Evolutionary conservation across 2,113 vertebrate species (phyloP), one percentile per base, ranked within the genome.

Genomic region (Piliocolobus tephrosceles): DNA sequence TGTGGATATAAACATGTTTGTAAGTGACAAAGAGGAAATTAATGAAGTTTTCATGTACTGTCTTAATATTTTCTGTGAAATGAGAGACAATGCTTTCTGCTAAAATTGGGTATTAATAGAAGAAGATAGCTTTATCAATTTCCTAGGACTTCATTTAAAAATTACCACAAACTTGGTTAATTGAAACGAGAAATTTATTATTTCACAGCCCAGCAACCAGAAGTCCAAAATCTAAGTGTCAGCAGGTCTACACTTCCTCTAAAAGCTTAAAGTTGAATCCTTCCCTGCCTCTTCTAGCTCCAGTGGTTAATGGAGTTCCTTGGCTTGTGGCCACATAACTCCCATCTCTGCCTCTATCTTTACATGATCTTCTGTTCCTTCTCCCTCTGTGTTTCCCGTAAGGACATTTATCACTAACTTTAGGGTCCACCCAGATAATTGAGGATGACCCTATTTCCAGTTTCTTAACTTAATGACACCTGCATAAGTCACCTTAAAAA

Each of bases 11-110:
- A 61, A 66, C 25, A 72, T 2, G 30, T 38, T 83, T 35, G 2
- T 45, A 81, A 76, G 8, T 70, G 25, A 50, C 25, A 76, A 92
- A 6, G 22, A 91, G 16, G 35, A 79, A 68, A 79, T n/a, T 27
- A 45, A 95, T 30, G 52, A 66, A 91, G 14, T 5, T 16, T 94
- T 50, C 23, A 13, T 45, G 13, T 83, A 35, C 66, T 68, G 23
- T 70, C 22, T 78, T 66, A 83, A 79, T 95, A 85, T 93, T 90
- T 45, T 88, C 9, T 84, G 16, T 73, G 45, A 40, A 3, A 17
- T 23, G 81, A 22, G 18, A 91, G 70, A 6, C 30, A 81, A 22
- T 72, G n/a, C 70, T 92, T 82, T 92, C 57, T 76, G 73, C 25
- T n/a, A 16, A 95, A n/a, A 20, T 23, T 70, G 68, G 18, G 3